A percentile compares a stretch with the other conserved stretches of the same genome.
These are phyloP conservation scores for Lagocephalus sceleratus DNA, from an alignment of 2,797 vertebrate species.

Conservation along the genomic window DNA sequence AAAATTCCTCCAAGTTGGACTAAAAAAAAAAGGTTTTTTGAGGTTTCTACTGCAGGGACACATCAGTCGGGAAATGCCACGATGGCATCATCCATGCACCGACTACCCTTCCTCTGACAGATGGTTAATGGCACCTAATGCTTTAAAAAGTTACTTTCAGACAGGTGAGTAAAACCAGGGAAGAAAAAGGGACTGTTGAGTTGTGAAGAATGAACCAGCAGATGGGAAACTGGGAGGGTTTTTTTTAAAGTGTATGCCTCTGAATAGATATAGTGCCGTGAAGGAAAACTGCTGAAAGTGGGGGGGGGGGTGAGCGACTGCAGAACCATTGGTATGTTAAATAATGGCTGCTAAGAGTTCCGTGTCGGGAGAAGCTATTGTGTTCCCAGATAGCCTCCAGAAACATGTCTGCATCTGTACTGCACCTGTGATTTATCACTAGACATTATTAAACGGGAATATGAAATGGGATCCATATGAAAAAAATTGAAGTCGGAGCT, in stretches of 20 bases:
- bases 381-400: conserved; percentile 33
- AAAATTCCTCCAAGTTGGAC: conserved; percentile 31
- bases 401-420: conserved; percentile 22
- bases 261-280: conserved; percentile 10
- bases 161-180: conserved; percentile 19
- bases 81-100: conserved; percentile 45
- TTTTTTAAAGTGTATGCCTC: conserved; percentile 3
- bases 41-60: conserved; percentile 18
- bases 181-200: conserved; percentile 18
- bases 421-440: conserved; percentile 31
- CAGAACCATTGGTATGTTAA: conserved; percentile 37
- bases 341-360: conserved; percentile 33
- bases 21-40: conserved; percentile 29
- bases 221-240: conserved; percentile 2
- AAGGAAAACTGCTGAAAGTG: conserved; percentile 12
- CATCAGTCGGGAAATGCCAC: conserved; percentile 30
- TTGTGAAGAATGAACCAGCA: conserved; percentile 15
- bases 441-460: conserved; percentile 13
- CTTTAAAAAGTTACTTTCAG: conserved; percentile 58
- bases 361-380: conserved; percentile 16
- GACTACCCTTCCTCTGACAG: conserved; percentile 37
- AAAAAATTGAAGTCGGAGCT: not conserved
- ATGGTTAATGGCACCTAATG: conserved; percentile 45
- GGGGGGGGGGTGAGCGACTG: conserved; percentile 1
- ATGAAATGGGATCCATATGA: conserved; percentile 3